These are phyloP conservation scores for Entomyzon cyanotis DNA, from an alignment of 2,113 vertebrate species.

Conservation along the genomic window DNA sequence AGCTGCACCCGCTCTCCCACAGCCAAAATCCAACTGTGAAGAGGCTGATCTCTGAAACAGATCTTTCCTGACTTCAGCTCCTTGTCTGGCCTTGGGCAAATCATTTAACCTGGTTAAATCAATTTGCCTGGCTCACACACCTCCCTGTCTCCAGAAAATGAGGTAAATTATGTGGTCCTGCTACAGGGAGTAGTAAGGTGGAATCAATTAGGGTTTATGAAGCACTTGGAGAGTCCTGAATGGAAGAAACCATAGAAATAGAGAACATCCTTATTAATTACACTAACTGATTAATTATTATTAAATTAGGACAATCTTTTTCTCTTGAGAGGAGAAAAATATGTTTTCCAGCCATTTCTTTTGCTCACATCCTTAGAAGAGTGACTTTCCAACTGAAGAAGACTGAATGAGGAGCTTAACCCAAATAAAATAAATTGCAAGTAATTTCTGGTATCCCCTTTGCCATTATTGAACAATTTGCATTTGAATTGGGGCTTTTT, in stretches of 20 bases:
- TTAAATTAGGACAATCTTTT: constrained; percentile 30
- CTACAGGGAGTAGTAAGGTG: not conserved
- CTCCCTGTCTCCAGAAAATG: not conserved
- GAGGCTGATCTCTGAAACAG: not conserved
- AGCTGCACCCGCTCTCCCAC: rapidly evolving
- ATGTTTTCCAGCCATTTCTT: constrained; percentile 1
- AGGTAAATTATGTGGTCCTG: not conserved
- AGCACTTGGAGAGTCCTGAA: not conserved
- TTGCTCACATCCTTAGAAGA: not conserved
- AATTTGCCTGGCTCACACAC: not conserved
- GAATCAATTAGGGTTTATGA: not conserved
- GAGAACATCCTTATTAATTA: not conserved
- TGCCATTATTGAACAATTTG: constrained; percentile 70
- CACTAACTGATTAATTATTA: constrained; percentile 27
- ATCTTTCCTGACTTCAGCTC: not conserved
- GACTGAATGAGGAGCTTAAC: constrained; percentile 58
- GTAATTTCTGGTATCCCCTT: constrained; percentile 70
- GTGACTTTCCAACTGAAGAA: constrained; percentile 24
- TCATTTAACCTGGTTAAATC: not conserved
- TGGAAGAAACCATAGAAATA: not conserved
- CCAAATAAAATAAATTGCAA: constrained; percentile 73
- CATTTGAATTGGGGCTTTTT: constrained; percentile 67
- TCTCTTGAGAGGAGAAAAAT: not conserved
- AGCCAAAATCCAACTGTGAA: not conserved
- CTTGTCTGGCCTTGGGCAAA: not conserved